Conservation (phyloP, 2,888 invertebrate species). For the Rhodophaea formosa region DNA sequence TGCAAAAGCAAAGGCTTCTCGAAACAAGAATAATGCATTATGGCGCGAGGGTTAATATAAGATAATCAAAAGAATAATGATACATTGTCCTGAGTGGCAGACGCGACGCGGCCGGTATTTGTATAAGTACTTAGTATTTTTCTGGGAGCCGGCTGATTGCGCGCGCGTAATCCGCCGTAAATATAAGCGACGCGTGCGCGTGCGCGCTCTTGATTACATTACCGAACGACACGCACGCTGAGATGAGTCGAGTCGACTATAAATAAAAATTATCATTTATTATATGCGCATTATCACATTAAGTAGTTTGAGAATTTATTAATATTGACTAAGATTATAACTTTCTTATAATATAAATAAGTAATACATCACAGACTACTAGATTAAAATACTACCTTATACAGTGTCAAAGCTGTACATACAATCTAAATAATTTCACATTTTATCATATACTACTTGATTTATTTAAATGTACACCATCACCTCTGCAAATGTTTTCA, state of each 20-base stretch:
- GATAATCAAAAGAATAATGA: conserved; percentile 44
- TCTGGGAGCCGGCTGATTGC: conserved; percentile 57
- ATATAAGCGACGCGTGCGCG: conserved; percentile 74
- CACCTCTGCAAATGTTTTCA: no score
- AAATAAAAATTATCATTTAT: conserved; percentile 32
- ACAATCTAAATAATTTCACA: no score
- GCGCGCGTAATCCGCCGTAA: conserved; percentile 73
- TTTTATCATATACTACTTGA: no score
- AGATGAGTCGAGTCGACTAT: conserved; percentile 45
- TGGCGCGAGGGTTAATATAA: conserved; percentile 27
- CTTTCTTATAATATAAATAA: conserved; percentile 10
- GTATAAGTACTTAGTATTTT: conserved; percentile 46
- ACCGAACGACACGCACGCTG: conserved; percentile 48
- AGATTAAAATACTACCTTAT: background rate
- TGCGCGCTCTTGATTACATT: conserved; percentile 71
- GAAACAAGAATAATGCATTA: conserved; percentile 26
- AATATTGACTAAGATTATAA: conserved; percentile 11
- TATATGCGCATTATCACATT: conserved; percentile 21
- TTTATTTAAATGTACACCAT: no score
- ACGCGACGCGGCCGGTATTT: conserved; percentile 26
- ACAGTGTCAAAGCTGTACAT: no score
- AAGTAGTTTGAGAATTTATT: background rate
- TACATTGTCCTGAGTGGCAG: conserved; percentile 45
- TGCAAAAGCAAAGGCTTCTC: conserved; percentile 5
- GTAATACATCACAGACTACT: background rate